Base-by-base conservation (phyloP, 2,888 invertebrate species). In the Macaria liturata region DNA sequence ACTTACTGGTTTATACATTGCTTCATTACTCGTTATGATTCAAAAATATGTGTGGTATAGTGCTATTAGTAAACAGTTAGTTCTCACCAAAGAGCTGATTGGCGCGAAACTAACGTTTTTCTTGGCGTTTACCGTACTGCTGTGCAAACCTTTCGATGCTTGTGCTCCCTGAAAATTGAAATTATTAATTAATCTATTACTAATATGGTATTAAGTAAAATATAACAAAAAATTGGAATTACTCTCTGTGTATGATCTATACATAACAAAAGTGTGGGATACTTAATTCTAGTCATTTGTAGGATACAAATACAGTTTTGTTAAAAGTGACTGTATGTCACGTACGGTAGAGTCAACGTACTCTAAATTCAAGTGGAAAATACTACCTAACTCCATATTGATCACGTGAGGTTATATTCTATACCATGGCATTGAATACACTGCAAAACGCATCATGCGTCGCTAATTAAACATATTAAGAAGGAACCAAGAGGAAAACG, bases 41-140 rank as follows among this genome's bases (percentile, higher is more conserved):
- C 20, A 20, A 20, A 20, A 20, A 20, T 55, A n/a, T 48, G 46
- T 60, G 43, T 32, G 5, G 62, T 70, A 64, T 42, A 37, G 34
- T 42, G 70, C 67, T 63, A 84, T 90, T 89, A 89, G 88, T 89
- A 75, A 67, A 75, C 70, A 75, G 90, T 91, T 91, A 91, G 88
- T 86, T 83, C 91, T 91, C 91, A 91, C 91, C 91, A 89, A 69
- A 79, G 84, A 82, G 75, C 84, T 83, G 66, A 84, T 80, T 70
- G 84, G 81, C 69, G 88, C 82, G 71, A 70, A 86, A 90, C 89
- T 75, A 90, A 89, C 89, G 66, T 87, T 88, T 83, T 84, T 84
- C 64, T 88, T 80, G 8, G 75, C 57, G 68, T 84, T 88, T 83
- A 90, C 88, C 75, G 83, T 78, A 64, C 81, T 88, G 52, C 89